Percentiles rank a stretch among this genome's conserved stretches.
Evolutionary conservation across 2,113 vertebrate species (phyloP).

Genomic region (Phaethon lepturus): DNA sequence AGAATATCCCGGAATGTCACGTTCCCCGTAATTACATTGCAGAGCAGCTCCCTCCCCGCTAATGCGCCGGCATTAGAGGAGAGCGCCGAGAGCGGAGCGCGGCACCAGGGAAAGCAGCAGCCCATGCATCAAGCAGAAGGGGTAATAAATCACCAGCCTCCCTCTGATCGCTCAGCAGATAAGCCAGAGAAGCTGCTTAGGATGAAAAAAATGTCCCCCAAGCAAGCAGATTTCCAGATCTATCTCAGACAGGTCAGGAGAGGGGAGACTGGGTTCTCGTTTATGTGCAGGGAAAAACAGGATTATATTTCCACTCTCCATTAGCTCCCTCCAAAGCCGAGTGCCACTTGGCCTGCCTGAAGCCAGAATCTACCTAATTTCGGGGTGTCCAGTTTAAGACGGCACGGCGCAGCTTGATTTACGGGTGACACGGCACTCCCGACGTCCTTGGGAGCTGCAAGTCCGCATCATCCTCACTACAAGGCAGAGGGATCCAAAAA

Average conservation of each 20-base stretch:
- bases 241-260: not conserved
- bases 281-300: not conserved
- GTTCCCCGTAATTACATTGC: not conserved
- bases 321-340: not conserved
- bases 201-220: not conserved
- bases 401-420: not conserved
- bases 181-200: slow-evolving; percentile 9
- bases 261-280: not conserved
- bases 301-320: not conserved
- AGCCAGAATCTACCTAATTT: not conserved
- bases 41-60: not conserved
- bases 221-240: slow-evolving; percentile 6
- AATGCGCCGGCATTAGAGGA: not conserved
- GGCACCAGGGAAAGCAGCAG: not conserved
- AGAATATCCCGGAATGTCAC: not conserved
- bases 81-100: not conserved
- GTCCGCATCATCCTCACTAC: not conserved
- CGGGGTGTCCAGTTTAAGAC: not conserved
- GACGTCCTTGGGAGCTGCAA: not conserved
- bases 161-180: not conserved
- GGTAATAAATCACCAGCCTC: slow-evolving; percentile 33
- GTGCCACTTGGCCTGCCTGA: not conserved
- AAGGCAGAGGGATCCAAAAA: not conserved
- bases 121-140: slow-evolving; percentile 35
- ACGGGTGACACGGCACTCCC: not conserved